Percentiles rank a stretch among this genome's conserved stretches.
These are phyloP conservation scores for Neosilurus hyrtlii DNA, from an alignment of 2,797 vertebrate genomes.

Conservation along the genomic window DNA sequence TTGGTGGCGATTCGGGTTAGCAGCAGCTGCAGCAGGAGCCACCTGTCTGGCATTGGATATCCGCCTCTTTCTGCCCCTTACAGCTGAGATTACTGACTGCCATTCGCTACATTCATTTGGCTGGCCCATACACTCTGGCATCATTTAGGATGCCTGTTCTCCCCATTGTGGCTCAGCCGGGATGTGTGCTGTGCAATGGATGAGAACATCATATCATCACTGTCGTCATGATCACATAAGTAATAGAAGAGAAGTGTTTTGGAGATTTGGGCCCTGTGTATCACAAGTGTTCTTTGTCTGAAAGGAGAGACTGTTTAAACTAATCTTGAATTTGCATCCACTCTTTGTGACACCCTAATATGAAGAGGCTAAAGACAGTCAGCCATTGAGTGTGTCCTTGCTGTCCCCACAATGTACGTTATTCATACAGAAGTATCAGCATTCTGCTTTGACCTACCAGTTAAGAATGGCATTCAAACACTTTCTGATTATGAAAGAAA, in stretches of 20 bases:
- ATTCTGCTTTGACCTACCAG: conserved; percentile 34
- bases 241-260: conserved; percentile 24
- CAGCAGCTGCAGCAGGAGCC: conserved; percentile 53
- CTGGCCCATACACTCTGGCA: conserved; percentile 51
- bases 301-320: conserved; percentile 39
- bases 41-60: conserved; percentile 56
- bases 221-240: conserved; percentile 40
- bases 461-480: conserved; percentile 39
- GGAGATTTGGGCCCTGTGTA: conserved; percentile 55
- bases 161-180: conserved; percentile 57
- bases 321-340: conserved; percentile 15
- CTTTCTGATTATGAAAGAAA: conserved; percentile 13
- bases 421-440: conserved; percentile 48
- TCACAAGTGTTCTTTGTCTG: conserved; percentile 56
- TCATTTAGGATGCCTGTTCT: conserved; percentile 58
- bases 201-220: conserved; percentile 46
- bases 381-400: conserved; percentile 29
- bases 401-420: conserved; percentile 11
- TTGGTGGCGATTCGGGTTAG: conserved; percentile 80
- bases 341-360: conserved; percentile 5
- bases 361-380: conserved; percentile 20
- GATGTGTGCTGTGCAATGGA: conserved; percentile 55
- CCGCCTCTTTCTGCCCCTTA: conserved; percentile 17
- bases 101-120: conserved; percentile 44
- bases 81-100: conserved; percentile 36